Evolutionary conservation across 1,140 invertebrate species (phyloP).

Genomic region (Aphelenchoides besseyi): DNA sequence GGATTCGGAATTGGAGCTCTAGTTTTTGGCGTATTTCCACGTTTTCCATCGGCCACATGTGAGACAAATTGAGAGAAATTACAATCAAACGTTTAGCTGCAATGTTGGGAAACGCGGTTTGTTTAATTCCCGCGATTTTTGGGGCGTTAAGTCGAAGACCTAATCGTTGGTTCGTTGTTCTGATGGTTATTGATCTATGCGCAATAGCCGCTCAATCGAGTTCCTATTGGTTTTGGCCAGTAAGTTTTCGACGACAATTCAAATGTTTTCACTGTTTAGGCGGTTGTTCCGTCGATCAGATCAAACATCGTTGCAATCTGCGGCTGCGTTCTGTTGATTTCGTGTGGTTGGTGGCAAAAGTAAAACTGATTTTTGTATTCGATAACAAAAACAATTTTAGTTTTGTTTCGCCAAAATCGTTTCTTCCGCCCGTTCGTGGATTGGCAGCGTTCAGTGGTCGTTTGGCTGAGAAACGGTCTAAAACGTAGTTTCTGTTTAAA

Average conservation of each 20-base stretch:
- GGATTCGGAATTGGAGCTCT: slow-evolving; percentile 58
- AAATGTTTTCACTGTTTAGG: too few relatives aligned
- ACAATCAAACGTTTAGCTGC: too few relatives aligned
- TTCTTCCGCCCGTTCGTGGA: slow-evolving; percentile 51
- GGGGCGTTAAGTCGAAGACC: slow-evolving; percentile 46
- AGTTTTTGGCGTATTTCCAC: slow-evolving; percentile 54
- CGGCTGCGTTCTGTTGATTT: slow-evolving; percentile 50
- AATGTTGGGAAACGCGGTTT: slow-evolving; percentile 59
- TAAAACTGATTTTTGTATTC: too few relatives aligned
- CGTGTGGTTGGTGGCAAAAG: slow-evolving; percentile 61
- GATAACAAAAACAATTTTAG: too few relatives aligned
- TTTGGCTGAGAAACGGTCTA: slow-evolving; percentile 52
- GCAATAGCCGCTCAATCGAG: slow-evolving; percentile 54
- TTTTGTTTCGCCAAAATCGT: slow-evolving; percentile 57
- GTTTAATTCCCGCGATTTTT: slow-evolving; percentile 51
- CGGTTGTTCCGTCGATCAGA: slow-evolving; percentile 42
- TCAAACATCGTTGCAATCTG: slow-evolving; percentile 38
- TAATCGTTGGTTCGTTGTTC: slow-evolving; percentile 43
- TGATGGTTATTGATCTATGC: slow-evolving; percentile 51
- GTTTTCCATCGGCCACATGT: slow-evolving; percentile 51
- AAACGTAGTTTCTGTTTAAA: slow-evolving; percentile 43
- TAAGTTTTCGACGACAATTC: slow-evolving; percentile 26
- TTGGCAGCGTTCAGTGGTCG: slow-evolving; percentile 44
- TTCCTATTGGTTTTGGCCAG: slow-evolving; percentile 53
- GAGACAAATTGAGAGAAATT: too few relatives aligned